Percentiles rank a stretch among this genome's conserved stretches.
Evolutionary conservation across 2,113 vertebrate genomes (phyloP).

Genomic region (Pongo pygmaeus): DNA sequence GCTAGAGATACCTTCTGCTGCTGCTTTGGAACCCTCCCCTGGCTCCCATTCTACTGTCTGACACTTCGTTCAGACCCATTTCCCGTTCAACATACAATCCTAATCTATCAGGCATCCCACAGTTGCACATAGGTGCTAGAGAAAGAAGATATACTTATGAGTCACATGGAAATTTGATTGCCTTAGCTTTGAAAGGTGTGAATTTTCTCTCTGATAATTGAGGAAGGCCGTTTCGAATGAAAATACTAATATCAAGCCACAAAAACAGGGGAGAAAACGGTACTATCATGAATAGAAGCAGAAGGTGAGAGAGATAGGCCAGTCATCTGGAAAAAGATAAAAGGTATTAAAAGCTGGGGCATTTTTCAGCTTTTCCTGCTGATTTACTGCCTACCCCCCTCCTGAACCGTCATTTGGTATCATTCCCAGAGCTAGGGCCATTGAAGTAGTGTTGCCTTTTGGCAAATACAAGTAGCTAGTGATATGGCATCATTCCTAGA

Average conservation of each 20-base stretch:
- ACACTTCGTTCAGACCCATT: neutral
- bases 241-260: neutral
- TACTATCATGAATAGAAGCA: conserved; percentile 37
- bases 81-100: neutral
- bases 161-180: neutral
- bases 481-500: conserved; percentile 32
- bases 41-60: conserved; percentile 25
- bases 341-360: neutral
- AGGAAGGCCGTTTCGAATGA: neutral
- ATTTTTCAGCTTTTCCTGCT: conserved; percentile 31
- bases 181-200: conserved; percentile 32
- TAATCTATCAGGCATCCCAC: neutral
- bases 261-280: neutral
- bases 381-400: conserved; percentile 40
- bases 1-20: conserved; percentile 40
- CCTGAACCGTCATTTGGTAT: conserved; percentile 11
- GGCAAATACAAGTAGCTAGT: conserved; percentile 34
- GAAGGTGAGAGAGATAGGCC: conserved; percentile 64
- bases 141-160: neutral
- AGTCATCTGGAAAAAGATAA: conserved; percentile 59
- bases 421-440: conserved; percentile 40
- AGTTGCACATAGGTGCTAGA: neutral
- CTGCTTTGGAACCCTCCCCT: conserved; percentile 10
- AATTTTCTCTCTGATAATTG: neutral
- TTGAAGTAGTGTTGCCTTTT: conserved; percentile 16